These are phyloP conservation scores for Pteruthius melanotis DNA, from an alignment of 2,113 vertebrate genomes.

Conservation along the genomic window DNA sequence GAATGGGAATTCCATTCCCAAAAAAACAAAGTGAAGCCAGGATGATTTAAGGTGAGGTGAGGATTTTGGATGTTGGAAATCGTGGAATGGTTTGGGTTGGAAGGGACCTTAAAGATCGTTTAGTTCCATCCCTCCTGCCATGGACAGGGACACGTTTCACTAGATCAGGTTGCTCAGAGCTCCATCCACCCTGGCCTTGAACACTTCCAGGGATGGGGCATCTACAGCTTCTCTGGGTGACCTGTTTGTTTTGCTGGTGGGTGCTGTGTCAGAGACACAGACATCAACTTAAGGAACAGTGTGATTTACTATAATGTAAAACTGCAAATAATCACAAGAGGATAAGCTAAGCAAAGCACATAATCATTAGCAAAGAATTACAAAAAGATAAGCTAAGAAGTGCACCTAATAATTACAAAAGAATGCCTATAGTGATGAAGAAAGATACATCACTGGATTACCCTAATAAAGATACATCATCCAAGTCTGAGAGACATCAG, in stretches of 20 bases:
- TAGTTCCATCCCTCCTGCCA: background rate
- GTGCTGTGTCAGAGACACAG: background rate
- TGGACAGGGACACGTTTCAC: background rate
- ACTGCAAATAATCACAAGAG: background rate
- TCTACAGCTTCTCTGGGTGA: background rate
- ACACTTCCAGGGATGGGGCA: background rate
- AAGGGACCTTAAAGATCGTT: background rate
- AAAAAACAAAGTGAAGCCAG: rapidly evolving
- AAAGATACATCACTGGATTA: no score
- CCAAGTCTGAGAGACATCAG: no score
- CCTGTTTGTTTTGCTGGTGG: background rate
- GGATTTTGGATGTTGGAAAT: background rate
- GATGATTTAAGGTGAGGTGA: background rate
- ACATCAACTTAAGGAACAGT: background rate
- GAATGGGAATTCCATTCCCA: background rate
- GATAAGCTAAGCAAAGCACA: background rate
- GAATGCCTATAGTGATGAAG: no score
- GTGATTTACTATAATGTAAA: background rate
- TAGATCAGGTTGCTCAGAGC: background rate
- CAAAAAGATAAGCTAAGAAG: no score
- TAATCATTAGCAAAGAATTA: no score
- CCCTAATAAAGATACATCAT: no score
- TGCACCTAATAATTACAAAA: no score
- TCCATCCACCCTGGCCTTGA: rapidly evolving
- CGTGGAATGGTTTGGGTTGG: background rate